Base-by-base conservation (phyloP, 2,888 invertebrate genomes). In the Tubiluchus corallicola region DNA sequence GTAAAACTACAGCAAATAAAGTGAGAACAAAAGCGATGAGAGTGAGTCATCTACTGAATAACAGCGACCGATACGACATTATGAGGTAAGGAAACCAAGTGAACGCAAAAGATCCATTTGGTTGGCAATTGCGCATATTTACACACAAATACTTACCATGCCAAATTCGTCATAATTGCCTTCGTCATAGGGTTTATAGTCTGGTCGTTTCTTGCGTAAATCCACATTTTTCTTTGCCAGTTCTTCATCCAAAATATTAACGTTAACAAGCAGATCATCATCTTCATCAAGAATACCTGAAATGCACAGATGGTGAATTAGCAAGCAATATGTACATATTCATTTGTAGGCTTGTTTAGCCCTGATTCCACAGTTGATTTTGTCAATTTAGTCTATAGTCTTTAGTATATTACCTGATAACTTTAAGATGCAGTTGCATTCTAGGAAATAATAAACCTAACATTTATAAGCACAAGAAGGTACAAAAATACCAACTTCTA, bases 231-330 rank as follows among this genome's bases (percentile, higher is more conserved):
- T 49, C 45, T 50, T 50, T 46, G 52, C 52, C n/a, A 52, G 43
- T 41, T 57, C 61, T 49, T 68, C 64, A 40, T 66, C 62, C 49
- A 63, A 63, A 15, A 63, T 42, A 48, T 68, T 69, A 3, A 67
- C 64, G 54, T 70, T 98, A 47, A 94, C 76, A 42, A 98, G 72
- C 17, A 84, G 79, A 61, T 96, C 96, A 47, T 76, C 81, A 2
- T 77, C 77, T 5, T 83, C 82, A 47, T 85, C 84, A 46, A 96
- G 68, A 38, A 96, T 79, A 40, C 62, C 68, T 68, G 43, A 17
- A 54, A 43, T 3, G 18, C 3, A 37, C 17, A 41, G 15, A 21
- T n/a, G n/a, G n/a, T n/a, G n/a, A n/a, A n/a, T n/a, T 29, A 20
- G 19, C 45, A 39, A 21, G 37, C 21, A 50, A 19, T 16, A 18